Conservation (phyloP, 1,140 invertebrate genomes). For the Onthophagus taurus region DNA sequence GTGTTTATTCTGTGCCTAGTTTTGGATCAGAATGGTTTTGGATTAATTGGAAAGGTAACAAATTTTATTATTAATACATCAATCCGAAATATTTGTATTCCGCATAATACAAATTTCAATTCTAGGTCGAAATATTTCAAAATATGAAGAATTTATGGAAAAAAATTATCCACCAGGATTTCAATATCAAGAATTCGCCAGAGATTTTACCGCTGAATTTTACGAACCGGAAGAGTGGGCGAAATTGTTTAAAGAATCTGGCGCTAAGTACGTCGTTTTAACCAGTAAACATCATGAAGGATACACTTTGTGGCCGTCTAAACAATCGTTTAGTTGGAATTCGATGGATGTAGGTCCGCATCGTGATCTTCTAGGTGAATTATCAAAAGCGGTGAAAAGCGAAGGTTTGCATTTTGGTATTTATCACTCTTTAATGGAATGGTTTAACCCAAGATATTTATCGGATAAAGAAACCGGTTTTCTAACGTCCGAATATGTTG, state of each 20-base stretch:
- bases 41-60: constrained; percentile 60
- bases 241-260: constrained; percentile 59
- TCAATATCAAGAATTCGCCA: constrained; percentile 79
- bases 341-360: constrained; percentile 76
- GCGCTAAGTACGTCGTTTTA: constrained; percentile 80
- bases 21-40: constrained; percentile 85
- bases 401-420: constrained; percentile 68
- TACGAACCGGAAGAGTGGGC: constrained; percentile 72
- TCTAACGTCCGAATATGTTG: constrained; percentile 54
- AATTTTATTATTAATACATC: constrained; percentile 14
- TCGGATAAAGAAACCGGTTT: constrained; percentile 62
- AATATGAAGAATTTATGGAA: constrained; percentile 56
- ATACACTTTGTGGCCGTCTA: constrained; percentile 81
- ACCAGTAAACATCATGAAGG: constrained; percentile 95
- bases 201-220: constrained; percentile 71
- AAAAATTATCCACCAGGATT: constrained; percentile 70
- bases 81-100: no score
- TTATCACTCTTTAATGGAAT: constrained; percentile 86
- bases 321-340: constrained; percentile 84
- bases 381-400: constrained; percentile 60
- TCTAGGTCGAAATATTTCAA: neutral
- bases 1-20: constrained; percentile 82
- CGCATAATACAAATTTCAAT: neutral
- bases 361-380: constrained; percentile 67
- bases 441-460: constrained; percentile 81